These are phyloP conservation scores for Vireo griseus DNA, from an alignment of 2,797 vertebrate genomes.

Conservation along the genomic window DNA sequence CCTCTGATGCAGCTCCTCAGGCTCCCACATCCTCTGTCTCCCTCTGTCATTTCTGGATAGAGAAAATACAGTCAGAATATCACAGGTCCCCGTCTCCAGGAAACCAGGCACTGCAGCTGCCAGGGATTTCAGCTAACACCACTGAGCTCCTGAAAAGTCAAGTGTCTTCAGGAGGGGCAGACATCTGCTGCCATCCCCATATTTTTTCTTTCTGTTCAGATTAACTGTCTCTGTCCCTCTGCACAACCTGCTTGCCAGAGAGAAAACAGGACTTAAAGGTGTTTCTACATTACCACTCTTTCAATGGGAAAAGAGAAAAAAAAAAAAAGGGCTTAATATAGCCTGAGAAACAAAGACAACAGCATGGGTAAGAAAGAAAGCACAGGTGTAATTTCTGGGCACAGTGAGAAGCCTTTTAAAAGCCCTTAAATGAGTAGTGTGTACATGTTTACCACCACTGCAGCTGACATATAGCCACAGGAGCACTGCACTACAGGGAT, in stretches of 20 bases:
- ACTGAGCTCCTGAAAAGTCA: slow-evolving; percentile 25
- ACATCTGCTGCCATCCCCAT: not conserved
- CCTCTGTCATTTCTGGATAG: not conserved
- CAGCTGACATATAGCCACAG: slow-evolving; percentile 51
- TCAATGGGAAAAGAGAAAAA: not conserved
- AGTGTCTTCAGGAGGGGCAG: slow-evolving; percentile 18
- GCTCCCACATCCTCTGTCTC: not conserved
- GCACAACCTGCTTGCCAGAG: not conserved
- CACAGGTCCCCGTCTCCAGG: not conserved
- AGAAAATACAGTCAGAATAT: not conserved
- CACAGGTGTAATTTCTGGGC: slow-evolving; percentile 67
- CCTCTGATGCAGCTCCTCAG: not conserved
- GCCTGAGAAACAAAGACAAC: slow-evolving; percentile 26
- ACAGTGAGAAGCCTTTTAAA: slow-evolving; percentile 64
- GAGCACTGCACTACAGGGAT: slow-evolving; percentile 39
- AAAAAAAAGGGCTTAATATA: not conserved
- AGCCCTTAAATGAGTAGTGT: slow-evolving; percentile 55
- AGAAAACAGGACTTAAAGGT: not conserved
- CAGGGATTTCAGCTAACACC: slow-evolving; percentile 52
- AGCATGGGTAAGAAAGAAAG: slow-evolving; percentile 50
- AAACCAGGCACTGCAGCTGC: slow-evolving; percentile 33
- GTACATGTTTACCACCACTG: slow-evolving; percentile 56
- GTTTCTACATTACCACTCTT: not conserved
- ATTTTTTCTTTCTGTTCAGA: not conserved
- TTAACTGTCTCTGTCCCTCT: slow-evolving; percentile 3